These are phyloP conservation scores for Protonibea diacanthus DNA, from an alignment of 2,797 vertebrate genomes.

Conservation along the genomic window DNA sequence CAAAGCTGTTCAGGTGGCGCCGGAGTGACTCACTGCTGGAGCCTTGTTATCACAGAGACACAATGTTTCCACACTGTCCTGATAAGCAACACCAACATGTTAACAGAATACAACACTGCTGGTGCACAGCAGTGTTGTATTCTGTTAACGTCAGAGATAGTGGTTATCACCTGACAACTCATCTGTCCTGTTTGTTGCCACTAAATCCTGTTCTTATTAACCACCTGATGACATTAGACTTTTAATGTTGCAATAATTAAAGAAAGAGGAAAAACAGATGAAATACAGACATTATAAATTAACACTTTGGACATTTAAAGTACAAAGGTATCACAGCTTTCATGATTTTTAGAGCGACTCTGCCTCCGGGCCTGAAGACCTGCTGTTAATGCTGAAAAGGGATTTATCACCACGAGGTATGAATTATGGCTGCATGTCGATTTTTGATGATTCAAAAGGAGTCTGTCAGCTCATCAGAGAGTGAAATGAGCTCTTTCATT, in stretches of 20 bases:
- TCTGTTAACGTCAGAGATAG: background rate
- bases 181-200: too few relatives aligned
- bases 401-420: slow-evolving; percentile 52
- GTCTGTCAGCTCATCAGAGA: slow-evolving; percentile 76
- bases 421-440: slow-evolving; percentile 60
- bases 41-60: background rate
- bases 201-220: too few relatives aligned
- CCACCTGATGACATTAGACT: too few relatives aligned
- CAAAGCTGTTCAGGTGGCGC: slow-evolving; percentile 2
- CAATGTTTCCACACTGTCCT: background rate
- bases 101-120: background rate
- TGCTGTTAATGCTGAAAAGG: slow-evolving; percentile 32
- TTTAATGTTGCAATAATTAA: too few relatives aligned
- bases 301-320: slow-evolving; percentile 17
- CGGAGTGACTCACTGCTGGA: background rate
- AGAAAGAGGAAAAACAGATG: background rate
- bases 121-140: too few relatives aligned
- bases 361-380: background rate
- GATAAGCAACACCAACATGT: background rate
- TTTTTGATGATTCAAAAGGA: slow-evolving; percentile 56
- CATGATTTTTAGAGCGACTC: slow-evolving; percentile 18
- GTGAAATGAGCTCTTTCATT: slow-evolving; percentile 84
- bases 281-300: background rate
- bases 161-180: background rate
- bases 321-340: slow-evolving; percentile 29